Base-by-base conservation (phyloP, 2,888 invertebrate genomes). In the Philereme transversata region DNA sequence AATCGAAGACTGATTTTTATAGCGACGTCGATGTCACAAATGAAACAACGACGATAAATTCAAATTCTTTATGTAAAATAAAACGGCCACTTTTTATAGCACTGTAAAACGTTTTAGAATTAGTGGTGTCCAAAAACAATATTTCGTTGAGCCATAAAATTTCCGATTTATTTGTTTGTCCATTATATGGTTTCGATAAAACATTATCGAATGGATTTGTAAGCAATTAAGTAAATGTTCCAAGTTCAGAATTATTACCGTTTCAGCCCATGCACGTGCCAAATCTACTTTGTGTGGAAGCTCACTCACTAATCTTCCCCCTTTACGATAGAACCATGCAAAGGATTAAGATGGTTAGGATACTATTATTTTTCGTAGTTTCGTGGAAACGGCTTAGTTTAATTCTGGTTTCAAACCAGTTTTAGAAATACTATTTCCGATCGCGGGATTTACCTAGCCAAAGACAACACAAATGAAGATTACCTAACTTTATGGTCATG, bases 41-140 rank as follows among this genome's bases (percentile, higher is more conserved):
- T 76, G 77, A 83, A 86, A 86, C 82, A 86, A 83, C 82, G 75
- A 63, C 78, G 72, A 85, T 87, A 87, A 88, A 88, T 86, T 86
- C 71, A 71, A 77, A 79, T 74, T 76, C 75, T 86, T 83, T 81
- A 83, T 85, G 75, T 84, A 78, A 84, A 83, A 83, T 83, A 79
- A 83, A 86, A 84, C 76, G 76, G 68, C 75, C 69, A 74, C 71
- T 80, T 67, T 86, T 87, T 84, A 87, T 86, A 70, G 81, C 77
- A 77, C 69, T 78, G 70, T 85, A 84, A 84, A 84, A 79, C 69
- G 76, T 74, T 82, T 78, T 74, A 68, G 79, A 85, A 82, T 82
- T 80, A 80, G 79, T 80, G 65, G 69, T 68, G 68, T 75, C 71
- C 73, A 76, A 83, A 83, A 83, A 83, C 78, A 81, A 84, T 82